These are phyloP conservation scores for Lepus timidus DNA, from an alignment of 2,113 vertebrate genomes.

Conservation along the genomic window DNA sequence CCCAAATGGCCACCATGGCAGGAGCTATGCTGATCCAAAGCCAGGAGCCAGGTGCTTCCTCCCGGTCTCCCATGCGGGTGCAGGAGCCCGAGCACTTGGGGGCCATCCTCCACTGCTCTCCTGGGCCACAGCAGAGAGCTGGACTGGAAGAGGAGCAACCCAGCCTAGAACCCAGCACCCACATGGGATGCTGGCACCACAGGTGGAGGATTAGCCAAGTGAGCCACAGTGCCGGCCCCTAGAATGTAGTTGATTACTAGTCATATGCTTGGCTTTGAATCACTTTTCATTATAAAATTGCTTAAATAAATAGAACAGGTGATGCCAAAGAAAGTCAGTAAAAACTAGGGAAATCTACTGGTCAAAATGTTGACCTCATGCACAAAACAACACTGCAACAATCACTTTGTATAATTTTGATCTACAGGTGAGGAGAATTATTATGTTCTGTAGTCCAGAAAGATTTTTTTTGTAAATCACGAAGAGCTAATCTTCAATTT, in stretches of 20 bases:
- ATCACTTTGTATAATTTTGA: background rate
- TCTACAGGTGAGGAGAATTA: background rate
- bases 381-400: background rate
- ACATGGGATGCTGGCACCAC: too few relatives aligned
- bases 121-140: too few relatives aligned
- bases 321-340: background rate
- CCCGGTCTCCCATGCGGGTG: too few relatives aligned
- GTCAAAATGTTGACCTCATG: background rate
- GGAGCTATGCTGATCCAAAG: too few relatives aligned
- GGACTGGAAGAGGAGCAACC: too few relatives aligned
- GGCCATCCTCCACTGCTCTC: too few relatives aligned
- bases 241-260: background rate
- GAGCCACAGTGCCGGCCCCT: too few relatives aligned
- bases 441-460: background rate
- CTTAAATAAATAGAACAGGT: background rate
- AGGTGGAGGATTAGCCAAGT: too few relatives aligned
- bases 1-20: too few relatives aligned
- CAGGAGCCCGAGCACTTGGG: too few relatives aligned
- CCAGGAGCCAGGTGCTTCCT: too few relatives aligned
- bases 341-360: background rate
- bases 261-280: background rate
- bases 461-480: background rate
- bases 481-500: background rate
- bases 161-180: too few relatives aligned
- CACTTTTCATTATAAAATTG: background rate